These are phyloP conservation scores for Rafetus swinhoei DNA, from an alignment of 2,113 vertebrate species.

Conservation along the genomic window DNA sequence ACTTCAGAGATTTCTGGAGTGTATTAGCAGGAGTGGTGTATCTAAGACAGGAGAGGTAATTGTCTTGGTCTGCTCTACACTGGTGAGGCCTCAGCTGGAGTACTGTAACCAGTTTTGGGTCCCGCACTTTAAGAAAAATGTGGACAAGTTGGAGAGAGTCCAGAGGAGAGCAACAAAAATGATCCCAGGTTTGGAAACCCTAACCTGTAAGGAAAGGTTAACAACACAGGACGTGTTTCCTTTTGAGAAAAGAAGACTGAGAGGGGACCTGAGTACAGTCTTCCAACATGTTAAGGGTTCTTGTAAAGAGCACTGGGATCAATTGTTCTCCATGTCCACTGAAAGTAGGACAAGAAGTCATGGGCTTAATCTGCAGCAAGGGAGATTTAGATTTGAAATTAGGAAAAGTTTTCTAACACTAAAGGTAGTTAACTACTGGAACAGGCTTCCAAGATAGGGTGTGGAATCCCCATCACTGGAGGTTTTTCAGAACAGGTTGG, in stretches of 20 bases:
- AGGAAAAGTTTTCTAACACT: neutral
- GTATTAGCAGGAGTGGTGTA: neutral
- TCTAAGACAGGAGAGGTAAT: no score
- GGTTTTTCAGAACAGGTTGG: no score
- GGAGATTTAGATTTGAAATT: neutral
- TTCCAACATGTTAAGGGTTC: neutral
- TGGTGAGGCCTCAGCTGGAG: no score
- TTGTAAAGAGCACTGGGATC: neutral
- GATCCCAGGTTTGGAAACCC: neutral
- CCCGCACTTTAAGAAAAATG: neutral
- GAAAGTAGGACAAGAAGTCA: neutral
- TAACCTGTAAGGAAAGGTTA: neutral
- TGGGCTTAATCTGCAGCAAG: neutral
- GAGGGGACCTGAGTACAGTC: neutral
- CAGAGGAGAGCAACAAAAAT: neutral
- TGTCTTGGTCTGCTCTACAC: no score
- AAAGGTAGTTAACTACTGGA: neutral
- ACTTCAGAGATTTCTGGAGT: neutral
- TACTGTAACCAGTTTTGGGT: neutral
- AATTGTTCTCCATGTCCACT: neutral
- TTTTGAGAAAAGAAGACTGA: neutral
- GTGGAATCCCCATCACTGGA: no score
- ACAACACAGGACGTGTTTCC: no score
- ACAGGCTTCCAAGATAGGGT: no score
- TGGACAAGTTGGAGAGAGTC: neutral